Conservation (phyloP, 2,797 vertebrate species). For the Cryptoblepharus egeriae region DNA sequence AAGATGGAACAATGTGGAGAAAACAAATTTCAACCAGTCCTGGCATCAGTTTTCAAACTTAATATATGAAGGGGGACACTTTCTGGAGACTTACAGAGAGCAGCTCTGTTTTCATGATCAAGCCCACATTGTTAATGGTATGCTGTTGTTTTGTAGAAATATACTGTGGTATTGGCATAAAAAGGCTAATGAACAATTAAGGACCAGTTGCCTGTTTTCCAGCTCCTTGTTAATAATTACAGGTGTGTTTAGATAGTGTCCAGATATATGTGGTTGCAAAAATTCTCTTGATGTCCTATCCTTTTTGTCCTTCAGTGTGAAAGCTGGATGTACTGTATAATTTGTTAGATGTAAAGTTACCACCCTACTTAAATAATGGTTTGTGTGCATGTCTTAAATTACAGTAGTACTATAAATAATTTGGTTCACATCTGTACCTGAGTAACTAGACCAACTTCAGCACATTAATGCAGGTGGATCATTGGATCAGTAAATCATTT, state of each 20-base stretch:
- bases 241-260: not conserved
- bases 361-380: not conserved
- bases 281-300: no score
- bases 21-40: not conserved
- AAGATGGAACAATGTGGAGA: not conserved
- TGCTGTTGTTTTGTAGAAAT: not conserved
- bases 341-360: not conserved
- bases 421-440: not conserved
- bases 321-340: not conserved
- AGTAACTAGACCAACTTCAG: not conserved
- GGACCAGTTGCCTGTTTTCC: not conserved
- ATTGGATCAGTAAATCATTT: rapidly evolving
- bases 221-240: not conserved
- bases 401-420: not conserved
- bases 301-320: not conserved
- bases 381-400: not conserved
- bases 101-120: not conserved
- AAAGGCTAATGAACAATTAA: not conserved
- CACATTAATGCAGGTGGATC: not conserved
- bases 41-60: not conserved
- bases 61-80: not conserved
- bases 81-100: not conserved
- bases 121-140: not conserved
- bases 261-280: not conserved
- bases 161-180: not conserved